Evolutionary conservation across 2,113 vertebrate species (phyloP).

Genomic region (Clarias batrachus): DNA sequence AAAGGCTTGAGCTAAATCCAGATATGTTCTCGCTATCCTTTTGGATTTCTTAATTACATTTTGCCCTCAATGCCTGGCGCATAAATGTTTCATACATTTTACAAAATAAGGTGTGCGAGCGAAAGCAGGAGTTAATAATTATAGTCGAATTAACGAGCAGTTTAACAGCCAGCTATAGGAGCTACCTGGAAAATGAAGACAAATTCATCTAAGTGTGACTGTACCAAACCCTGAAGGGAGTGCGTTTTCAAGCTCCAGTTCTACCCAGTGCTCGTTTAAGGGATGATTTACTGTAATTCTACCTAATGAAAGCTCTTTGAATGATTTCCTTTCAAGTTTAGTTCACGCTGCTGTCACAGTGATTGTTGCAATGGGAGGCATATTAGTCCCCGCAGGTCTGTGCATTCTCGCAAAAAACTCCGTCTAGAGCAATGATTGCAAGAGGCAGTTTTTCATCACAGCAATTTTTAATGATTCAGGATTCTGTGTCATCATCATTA

Average conservation of each 20-base stretch:
- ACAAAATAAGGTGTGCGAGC: not conserved
- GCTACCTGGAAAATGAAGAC: not conserved
- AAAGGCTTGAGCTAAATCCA: not conserved
- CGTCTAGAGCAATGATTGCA: not conserved
- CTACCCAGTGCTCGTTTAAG: not conserved
- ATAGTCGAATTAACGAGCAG: not conserved
- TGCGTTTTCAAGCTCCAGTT: not conserved
- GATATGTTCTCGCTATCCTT: not conserved
- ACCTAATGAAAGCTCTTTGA: not conserved
- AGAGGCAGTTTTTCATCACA: not conserved
- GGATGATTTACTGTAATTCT: not conserved
- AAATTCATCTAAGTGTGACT: not conserved
- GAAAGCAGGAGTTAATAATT: not conserved
- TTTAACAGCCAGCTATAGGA: not conserved
- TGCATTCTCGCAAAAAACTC: not conserved
- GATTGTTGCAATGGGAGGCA: not conserved
- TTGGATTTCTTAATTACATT: not conserved
- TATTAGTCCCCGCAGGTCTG: not conserved
- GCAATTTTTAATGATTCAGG: not conserved
- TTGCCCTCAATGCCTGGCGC: not conserved
- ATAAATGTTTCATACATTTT: not conserved
- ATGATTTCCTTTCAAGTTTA: not conserved
- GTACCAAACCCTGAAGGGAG: not conserved
- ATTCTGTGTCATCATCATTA: not conserved
- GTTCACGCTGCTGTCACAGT: not conserved